These are phyloP conservation scores for Tetragonula carbonaria DNA, from an alignment of 2,888 invertebrate species.

Conservation along the genomic window DNA sequence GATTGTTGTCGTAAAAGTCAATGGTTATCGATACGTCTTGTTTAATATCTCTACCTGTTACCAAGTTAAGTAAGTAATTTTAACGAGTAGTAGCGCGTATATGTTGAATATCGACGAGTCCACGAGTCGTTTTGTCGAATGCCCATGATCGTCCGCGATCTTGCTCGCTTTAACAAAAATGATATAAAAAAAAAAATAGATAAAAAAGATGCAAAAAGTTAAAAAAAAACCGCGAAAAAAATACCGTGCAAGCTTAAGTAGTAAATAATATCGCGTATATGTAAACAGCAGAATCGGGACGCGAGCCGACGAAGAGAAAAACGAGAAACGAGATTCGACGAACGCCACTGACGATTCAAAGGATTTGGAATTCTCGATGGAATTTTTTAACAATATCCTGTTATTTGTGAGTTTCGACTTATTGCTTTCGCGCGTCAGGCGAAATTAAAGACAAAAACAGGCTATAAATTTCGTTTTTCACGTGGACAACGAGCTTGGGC, in stretches of 20 bases:
- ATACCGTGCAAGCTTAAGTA: slow-evolving; percentile 59
- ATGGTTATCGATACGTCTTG: slow-evolving; percentile 43
- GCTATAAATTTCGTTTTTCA: no score
- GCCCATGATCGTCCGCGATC: slow-evolving; percentile 62
- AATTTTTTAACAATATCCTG: background rate
- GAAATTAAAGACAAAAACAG: no score
- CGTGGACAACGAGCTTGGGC: no score
- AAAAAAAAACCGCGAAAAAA: slow-evolving; percentile 15
- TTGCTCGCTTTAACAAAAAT: slow-evolving; percentile 39
- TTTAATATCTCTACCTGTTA: slow-evolving; percentile 49
- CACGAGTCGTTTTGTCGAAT: slow-evolving; percentile 5
- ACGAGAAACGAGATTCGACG: slow-evolving; percentile 25
- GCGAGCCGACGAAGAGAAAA: slow-evolving; percentile 33
- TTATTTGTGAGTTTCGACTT: background rate
- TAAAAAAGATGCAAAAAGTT: slow-evolving; percentile 1
- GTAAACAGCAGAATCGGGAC: slow-evolving; percentile 47
- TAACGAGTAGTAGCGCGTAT: slow-evolving; percentile 15
- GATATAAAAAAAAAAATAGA: slow-evolving; percentile 1
- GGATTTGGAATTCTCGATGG: background rate
- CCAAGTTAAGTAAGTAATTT: slow-evolving; percentile 40
- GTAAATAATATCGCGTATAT: slow-evolving; percentile 52
- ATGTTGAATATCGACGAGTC: slow-evolving; percentile 7
- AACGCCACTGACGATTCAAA: slow-evolving; percentile 37
- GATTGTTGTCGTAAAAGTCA: slow-evolving; percentile 37
- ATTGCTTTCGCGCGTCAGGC: no score